These are phyloP conservation scores for Ceratina calcarata DNA, from an alignment of 1,140 invertebrate species.

Conservation along the genomic window DNA sequence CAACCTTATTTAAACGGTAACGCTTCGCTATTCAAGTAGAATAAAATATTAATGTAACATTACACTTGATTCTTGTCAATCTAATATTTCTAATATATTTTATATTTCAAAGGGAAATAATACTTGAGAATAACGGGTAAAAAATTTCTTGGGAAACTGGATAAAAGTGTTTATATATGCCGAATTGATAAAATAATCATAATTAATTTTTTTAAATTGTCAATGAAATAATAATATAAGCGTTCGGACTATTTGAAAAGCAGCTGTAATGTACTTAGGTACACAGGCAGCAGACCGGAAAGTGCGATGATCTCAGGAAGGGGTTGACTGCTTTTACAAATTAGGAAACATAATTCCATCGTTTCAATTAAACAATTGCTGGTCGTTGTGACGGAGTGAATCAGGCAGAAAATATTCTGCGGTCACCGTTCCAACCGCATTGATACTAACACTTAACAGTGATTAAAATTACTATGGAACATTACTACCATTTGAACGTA, in stretches of 20 bases:
- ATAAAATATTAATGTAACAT: no score
- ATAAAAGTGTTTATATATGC: no score
- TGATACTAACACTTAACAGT: background rate
- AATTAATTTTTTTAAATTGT: no score
- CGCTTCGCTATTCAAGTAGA: no score
- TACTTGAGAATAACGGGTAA: background rate
- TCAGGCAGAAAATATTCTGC: conserved; percentile 39
- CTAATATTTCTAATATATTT: no score
- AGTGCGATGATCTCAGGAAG: conserved; percentile 55
- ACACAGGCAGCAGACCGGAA: conserved; percentile 13
- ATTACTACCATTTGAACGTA: background rate
- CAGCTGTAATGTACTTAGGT: background rate
- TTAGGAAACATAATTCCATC: conserved; percentile 71
- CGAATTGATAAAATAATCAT: no score
- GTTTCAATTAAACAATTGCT: conserved; percentile 73
- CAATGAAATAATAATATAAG: no score
- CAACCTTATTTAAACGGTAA: background rate
- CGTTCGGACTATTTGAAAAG: no score
- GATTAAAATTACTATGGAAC: conserved; percentile 14
- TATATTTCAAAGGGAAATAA: background rate
- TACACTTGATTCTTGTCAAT: no score
- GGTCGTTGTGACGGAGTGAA: conserved; percentile 29
- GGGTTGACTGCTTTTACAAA: conserved; percentile 69
- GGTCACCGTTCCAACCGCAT: conserved; percentile 11
- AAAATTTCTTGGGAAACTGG: no score